A percentile compares a stretch with the other conserved stretches of the same genome.
Conservation (phyloP, 2,888 invertebrate genomes). For the Apamea crenata region DNA sequence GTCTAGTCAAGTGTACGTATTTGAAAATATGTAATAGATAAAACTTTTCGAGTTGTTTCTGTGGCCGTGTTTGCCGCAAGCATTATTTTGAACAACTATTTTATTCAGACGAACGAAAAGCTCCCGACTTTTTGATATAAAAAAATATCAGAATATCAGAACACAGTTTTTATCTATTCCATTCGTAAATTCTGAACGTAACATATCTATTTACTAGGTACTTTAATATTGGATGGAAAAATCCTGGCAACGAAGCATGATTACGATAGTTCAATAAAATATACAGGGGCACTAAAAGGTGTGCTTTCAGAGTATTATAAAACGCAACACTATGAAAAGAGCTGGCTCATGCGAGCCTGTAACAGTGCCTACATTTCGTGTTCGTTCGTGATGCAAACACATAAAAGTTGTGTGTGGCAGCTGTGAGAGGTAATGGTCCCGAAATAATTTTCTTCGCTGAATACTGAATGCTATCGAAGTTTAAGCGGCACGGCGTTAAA, state of each 20-base stretch:
- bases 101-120: constrained; percentile 18
- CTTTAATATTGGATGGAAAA: constrained; percentile 20
- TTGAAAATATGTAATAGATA: constrained; percentile 20
- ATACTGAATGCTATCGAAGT: constrained; percentile 79
- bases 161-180: constrained; percentile 23
- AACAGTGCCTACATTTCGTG: constrained; percentile 63
- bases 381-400: constrained; percentile 72
- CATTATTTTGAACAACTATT: constrained; percentile 25
- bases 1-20: background rate
- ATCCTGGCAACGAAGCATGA: constrained; percentile 27
- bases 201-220: background rate
- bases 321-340: constrained; percentile 59
- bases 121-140: constrained; percentile 7
- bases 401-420: constrained; percentile 78
- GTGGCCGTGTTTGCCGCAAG: constrained; percentile 19
- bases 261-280: constrained; percentile 53
- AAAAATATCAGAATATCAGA: constrained; percentile 30
- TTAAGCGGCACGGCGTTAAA: constrained; percentile 73
- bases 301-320: constrained; percentile 53
- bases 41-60: constrained; percentile 2
- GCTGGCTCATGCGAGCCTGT: constrained; percentile 53
- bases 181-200: constrained; percentile 19
- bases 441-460: constrained; percentile 81
- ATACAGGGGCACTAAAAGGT: constrained; percentile 50
- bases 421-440: constrained; percentile 82